Evolutionary conservation across 2,888 invertebrate species (phyloP).

Genomic region (Troides helena): DNA sequence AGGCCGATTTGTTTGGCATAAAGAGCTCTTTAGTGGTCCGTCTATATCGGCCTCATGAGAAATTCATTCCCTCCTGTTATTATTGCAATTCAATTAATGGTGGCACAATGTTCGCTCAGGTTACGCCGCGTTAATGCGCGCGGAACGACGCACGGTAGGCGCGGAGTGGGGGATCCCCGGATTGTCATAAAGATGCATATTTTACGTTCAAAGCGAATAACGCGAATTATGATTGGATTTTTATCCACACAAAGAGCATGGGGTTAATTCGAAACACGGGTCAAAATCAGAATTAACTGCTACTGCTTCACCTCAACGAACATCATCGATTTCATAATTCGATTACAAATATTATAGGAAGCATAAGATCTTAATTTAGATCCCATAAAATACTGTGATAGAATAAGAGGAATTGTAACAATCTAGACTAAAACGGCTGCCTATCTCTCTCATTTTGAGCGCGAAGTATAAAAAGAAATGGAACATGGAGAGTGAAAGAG

Average conservation of each 20-base stretch:
- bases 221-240: conserved; percentile 16
- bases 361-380: background rate
- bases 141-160: conserved; percentile 44
- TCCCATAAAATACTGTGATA: no score
- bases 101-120: conserved; percentile 61
- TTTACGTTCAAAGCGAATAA: conserved; percentile 16
- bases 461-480: no score
- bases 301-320: background rate
- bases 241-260: background rate
- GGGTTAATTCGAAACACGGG: background rate
- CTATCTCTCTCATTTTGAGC: no score
- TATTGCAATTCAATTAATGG: conserved; percentile 78
- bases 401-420: no score
- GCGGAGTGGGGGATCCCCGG: conserved; percentile 25
- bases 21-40: conserved; percentile 68
- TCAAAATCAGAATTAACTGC: background rate
- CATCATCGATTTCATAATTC: background rate
- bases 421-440: no score
- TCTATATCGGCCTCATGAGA: conserved; percentile 65
- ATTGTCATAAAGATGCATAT: conserved; percentile 25
- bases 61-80: conserved; percentile 68
- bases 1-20: conserved; percentile 78
- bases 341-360: background rate
- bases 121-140: conserved; percentile 46
- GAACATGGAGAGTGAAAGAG: no score